A percentile compares a stretch with the other conserved stretches of the same genome.
phyloP scores from a whole-genome alignment of 1,140 invertebrate species.

The Heterodera carotae region DNA sequence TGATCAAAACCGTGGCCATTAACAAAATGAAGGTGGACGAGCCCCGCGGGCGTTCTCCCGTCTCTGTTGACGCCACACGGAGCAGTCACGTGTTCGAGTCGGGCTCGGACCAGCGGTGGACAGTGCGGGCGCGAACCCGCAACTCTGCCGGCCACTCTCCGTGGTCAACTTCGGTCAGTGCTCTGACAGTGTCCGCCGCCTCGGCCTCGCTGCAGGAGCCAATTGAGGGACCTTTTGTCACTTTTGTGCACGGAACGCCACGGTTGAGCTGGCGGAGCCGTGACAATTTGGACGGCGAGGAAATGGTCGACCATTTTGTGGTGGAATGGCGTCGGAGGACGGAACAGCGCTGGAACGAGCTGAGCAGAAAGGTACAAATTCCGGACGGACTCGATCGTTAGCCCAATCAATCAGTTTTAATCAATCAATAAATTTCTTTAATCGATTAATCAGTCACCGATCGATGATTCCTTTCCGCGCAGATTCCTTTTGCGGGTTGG shows the following conservation, averaged over 20 bases:
- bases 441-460: too few species aligned
- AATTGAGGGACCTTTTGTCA: conserved; percentile 59
- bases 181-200: conserved; percentile 42
- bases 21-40: conserved; percentile 55
- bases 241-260: conserved; percentile 46
- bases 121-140: conserved; percentile 51
- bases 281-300: conserved; percentile 37
- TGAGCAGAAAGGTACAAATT: conserved; percentile 29
- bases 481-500: conserved; percentile 59
- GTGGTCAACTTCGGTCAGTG: conserved; percentile 58
- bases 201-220: conserved; percentile 52
- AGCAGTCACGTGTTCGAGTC: conserved; percentile 60
- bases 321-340: conserved; percentile 57
- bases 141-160: conserved; percentile 60
- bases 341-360: conserved; percentile 56
- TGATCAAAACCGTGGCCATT: background rate
- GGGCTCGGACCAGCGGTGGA: conserved; percentile 56
- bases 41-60: conserved; percentile 45
- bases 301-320: conserved; percentile 54
- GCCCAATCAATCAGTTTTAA: background rate
- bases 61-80: conserved; percentile 52
- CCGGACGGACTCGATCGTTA: background rate
- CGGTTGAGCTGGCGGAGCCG: conserved; percentile 45
- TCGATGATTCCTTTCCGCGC: conserved; percentile 13
- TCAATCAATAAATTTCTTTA: background rate